Percentiles rank a stretch among this genome's conserved stretches.
These are phyloP conservation scores for Lycocerus yunnanus DNA, from an alignment of 2,888 invertebrate genomes.

Conservation along the genomic window DNA sequence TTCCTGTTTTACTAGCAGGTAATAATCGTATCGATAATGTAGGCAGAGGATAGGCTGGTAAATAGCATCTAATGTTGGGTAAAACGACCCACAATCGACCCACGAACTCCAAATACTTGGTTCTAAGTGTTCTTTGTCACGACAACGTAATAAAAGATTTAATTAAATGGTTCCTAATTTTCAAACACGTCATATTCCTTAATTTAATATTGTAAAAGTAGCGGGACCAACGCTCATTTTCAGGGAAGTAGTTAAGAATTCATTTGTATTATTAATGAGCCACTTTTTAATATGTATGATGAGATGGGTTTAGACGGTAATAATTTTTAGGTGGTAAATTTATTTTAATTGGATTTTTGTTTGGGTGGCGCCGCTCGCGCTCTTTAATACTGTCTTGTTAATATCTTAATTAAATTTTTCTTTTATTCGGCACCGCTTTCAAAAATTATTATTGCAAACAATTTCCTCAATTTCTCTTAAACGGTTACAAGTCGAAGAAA, in stretches of 20 bases:
- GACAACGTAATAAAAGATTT: conserved; percentile 41
- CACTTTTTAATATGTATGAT: conserved; percentile 21
- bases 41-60: conserved; percentile 22
- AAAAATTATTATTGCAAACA: conserved; percentile 1
- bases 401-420: conserved; percentile 45
- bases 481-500: conserved; percentile 39
- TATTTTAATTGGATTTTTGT: conserved; percentile 46
- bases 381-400: conserved; percentile 44
- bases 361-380: conserved; percentile 39
- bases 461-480: conserved; percentile 18
- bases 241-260: conserved; percentile 14
- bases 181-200: conserved; percentile 7
- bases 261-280: conserved; percentile 26
- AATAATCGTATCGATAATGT: conserved; percentile 39
- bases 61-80: conserved; percentile 28
- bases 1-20: conserved; percentile 44
- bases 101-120: conserved; percentile 19
- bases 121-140: conserved; percentile 41
- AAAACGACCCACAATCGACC: conserved; percentile 31
- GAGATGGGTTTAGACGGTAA: conserved; percentile 25
- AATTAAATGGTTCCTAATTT: conserved; percentile 38
- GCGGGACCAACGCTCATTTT: conserved; percentile 9
- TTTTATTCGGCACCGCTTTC: conserved; percentile 27
- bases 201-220: conserved; percentile 3
- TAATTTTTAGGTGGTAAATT: conserved; percentile 44